Base-by-base conservation (phyloP, 2,888 invertebrate genomes). In the Cerastis leucographa region DNA sequence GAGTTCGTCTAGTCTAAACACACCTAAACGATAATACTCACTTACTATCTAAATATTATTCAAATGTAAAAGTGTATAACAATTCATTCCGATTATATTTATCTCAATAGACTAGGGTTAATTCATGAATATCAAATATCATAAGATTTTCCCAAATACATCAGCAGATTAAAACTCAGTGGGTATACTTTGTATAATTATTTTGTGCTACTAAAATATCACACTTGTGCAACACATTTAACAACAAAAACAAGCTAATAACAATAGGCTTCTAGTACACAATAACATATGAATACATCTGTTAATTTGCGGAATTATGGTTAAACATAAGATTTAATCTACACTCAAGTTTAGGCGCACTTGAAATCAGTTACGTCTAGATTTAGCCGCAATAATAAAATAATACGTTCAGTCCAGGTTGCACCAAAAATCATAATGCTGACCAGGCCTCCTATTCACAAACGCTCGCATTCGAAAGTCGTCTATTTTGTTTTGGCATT, bases 31-130 rank as follows among this genome's bases (percentile, higher is more conserved):
- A 40, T 42, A 44, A 74, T 74, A 5, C 73, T 49, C 54, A 67
- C 78, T 85, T 88, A 83, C 40, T 71, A 71, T 69, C 68, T 76
- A 80, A 72, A 78, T 79, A 81, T 83, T 77, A 80, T 73, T 83
- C 46, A 78, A 78, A 84, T 87, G 67, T 84, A 88, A 78, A 87
- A 76, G n/a, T 87, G 80, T 86, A 86, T 83, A 85, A 85, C 78
- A 78, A 78, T 81, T 75, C 35, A 81, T 71, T 71, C 67, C 85
- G 72, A 82, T 82, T 72, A 78, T 69, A 25, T 74, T 81, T 61
- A 72, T 35, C 71, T 75, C 54, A 80, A 87, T 81, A 83, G 54
- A 80, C 66, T 85, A 83, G 76, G 72, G 64, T 78, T 77, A 71
- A 71, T 65, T 81, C 67, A 76, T 81, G 72, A 82, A 86, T 87